Base-by-base conservation (phyloP, 1,140 invertebrate genomes). In the Neuroterus valhalla region DNA sequence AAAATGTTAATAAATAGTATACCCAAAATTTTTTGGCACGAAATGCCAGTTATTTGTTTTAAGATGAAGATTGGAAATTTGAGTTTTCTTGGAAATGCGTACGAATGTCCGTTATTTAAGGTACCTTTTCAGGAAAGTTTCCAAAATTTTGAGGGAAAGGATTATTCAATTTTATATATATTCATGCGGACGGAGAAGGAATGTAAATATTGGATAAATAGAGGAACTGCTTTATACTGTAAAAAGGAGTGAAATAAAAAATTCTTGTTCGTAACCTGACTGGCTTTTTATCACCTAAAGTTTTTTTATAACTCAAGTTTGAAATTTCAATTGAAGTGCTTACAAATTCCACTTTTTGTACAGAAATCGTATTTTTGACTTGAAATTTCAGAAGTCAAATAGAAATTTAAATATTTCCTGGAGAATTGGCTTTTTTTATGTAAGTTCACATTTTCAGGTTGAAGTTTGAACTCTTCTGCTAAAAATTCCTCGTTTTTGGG, bases 191-290 rank as follows among this genome's bases (percentile, higher is more conserved):
- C 94, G 0, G 85, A 93, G 69, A 86, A 92, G 76, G 91, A 92
- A 42, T 81, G 93, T 14, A 86, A 92, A 26, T 94, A 97, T 88
- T 98, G 96, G 96, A 94, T 96, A n/a, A 95, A 95, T 89, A 88
- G 95, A 68, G 96, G 96, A 80, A 94, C 95, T 4, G 96, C 96
- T 0, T 90, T 97, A 21, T 91, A 97, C 43, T 95, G 96, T 85
- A 95, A 97, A 86, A 91, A 92, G 87, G 91, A 93, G 80, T 95
- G 91, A 88, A 55, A 31, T 17, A 48, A 48, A 48, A 17, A 38
- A 38, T 38, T 2, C n/a, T n/a, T n/a, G n/a, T n/a, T n/a, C n/a
- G n/a, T n/a, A n/a, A n/a, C n/a, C n/a, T n/a, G n/a, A n/a, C n/a
- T n/a, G n/a, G n/a, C n/a, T n/a, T n/a, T n/a, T n/a, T n/a, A n/a